Conservation (phyloP, 2,888 invertebrate species). For the Drosophila limbata region DNA sequence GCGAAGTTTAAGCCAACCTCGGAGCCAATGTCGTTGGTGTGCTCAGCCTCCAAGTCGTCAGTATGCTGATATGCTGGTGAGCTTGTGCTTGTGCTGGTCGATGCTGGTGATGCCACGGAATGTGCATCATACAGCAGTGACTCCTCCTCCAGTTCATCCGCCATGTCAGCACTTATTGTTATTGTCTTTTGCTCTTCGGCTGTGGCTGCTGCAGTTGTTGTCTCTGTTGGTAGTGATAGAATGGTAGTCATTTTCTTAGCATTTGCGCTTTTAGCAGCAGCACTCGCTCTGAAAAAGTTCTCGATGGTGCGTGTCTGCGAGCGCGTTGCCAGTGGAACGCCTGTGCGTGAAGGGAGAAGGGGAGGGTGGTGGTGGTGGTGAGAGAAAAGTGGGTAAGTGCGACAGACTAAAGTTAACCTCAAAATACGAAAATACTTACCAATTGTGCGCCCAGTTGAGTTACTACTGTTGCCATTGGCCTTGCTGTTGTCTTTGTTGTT, state of each 20-base stretch:
- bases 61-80: slow-evolving; percentile 62
- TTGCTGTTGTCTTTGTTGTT: slow-evolving; percentile 31
- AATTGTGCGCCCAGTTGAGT: slow-evolving; percentile 67
- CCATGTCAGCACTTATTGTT: slow-evolving; percentile 39
- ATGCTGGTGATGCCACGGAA: slow-evolving; percentile 53
- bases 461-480: slow-evolving; percentile 28
- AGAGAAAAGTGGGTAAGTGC: slow-evolving; percentile 1
- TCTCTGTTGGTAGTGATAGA: slow-evolving; percentile 25
- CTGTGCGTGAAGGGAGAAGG: slow-evolving; percentile 42
- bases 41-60: slow-evolving; percentile 47
- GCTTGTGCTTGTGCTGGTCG: slow-evolving; percentile 33
- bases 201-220: slow-evolving; percentile 15
- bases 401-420: slow-evolving; percentile 43
- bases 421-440: slow-evolving; percentile 65
- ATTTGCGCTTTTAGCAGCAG: slow-evolving; percentile 61
- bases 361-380: background rate
- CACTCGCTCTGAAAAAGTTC: slow-evolving; percentile 82
- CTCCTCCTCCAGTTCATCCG: slow-evolving; percentile 56
- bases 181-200: slow-evolving; percentile 65
- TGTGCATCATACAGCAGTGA: slow-evolving; percentile 52
- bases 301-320: slow-evolving; percentile 84
- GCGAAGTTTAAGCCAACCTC: slow-evolving; percentile 33
- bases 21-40: slow-evolving; percentile 25
- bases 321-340: slow-evolving; percentile 82
- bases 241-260: slow-evolving; percentile 41